phyloP scores from a whole-genome alignment of 2,113 vertebrate genomes.

The Eptesicus fuscus region DNA sequence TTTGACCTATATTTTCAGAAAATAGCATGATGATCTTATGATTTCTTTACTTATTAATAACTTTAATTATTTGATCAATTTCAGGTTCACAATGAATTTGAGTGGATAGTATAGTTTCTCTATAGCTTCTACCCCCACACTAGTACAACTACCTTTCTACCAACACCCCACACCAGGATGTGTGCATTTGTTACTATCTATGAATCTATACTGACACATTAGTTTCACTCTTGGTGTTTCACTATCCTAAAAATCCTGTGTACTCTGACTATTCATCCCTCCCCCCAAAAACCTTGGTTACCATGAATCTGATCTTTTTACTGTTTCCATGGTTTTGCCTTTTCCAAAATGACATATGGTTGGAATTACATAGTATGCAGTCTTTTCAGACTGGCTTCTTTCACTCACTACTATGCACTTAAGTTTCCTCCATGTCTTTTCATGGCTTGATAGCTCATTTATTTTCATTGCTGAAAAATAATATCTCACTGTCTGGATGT shows the following conservation, averaged over 20 bases:
- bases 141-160: too few species aligned
- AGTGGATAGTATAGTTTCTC: background rate
- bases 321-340: background rate
- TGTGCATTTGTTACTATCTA: background rate
- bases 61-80: background rate
- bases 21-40: background rate
- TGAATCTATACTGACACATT: background rate
- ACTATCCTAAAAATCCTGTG: background rate
- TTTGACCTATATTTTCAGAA: background rate
- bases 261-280: background rate
- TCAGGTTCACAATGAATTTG: background rate
- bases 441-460: constrained; percentile 13
- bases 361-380: background rate
- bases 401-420: background rate
- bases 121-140: background rate
- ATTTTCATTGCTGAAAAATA: background rate
- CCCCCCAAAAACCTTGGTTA: background rate
- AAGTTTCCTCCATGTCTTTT: constrained; percentile 1
- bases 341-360: constrained; percentile 33
- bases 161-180: background rate
- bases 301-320: background rate
- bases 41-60: background rate
- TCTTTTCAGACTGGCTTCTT: constrained; percentile 26
- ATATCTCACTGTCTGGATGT: background rate
- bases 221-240: background rate